Conservation (phyloP, 2,113 vertebrate species). For the Sprattus sprattus region DNA sequence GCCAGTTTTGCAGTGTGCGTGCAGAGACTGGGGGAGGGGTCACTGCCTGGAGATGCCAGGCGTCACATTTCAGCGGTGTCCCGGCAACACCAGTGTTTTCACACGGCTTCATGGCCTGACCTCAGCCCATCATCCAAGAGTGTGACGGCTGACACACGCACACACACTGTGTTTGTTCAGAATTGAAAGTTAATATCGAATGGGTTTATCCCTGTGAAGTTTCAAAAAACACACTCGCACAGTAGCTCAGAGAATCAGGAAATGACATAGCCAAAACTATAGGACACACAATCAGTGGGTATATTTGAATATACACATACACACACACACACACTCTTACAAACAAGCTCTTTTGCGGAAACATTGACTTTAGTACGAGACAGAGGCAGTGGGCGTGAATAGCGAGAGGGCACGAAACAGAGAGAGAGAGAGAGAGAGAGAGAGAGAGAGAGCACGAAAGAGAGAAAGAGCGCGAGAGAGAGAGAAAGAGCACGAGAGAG, state of each 20-base stretch:
- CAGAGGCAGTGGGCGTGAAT: not conserved
- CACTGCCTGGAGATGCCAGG: not conserved
- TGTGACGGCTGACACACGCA: not conserved
- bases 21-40: not conserved
- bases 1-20: slow-evolving; percentile 15
- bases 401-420: too few species aligned
- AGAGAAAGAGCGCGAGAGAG: too few species aligned
- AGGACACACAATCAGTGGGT: not conserved
- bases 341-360: not conserved
- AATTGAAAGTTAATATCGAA: not conserved
- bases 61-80: slow-evolving; percentile 4
- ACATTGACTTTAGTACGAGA: not conserved
- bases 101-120: not conserved
- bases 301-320: not conserved
- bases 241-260: not conserved
- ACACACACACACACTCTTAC: not conserved
- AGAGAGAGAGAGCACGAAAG: too few species aligned
- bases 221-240: not conserved
- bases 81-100: not conserved
- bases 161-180: not conserved
- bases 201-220: not conserved
- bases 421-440: too few species aligned
- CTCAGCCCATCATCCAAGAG: not conserved
- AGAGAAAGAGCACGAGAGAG: too few species aligned
- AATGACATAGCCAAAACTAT: not conserved